Percentiles rank a stretch among this genome's conserved stretches.
phyloP scores from a whole-genome alignment of 2,888 invertebrate species.

The Acanthosepion pharaonis region DNA sequence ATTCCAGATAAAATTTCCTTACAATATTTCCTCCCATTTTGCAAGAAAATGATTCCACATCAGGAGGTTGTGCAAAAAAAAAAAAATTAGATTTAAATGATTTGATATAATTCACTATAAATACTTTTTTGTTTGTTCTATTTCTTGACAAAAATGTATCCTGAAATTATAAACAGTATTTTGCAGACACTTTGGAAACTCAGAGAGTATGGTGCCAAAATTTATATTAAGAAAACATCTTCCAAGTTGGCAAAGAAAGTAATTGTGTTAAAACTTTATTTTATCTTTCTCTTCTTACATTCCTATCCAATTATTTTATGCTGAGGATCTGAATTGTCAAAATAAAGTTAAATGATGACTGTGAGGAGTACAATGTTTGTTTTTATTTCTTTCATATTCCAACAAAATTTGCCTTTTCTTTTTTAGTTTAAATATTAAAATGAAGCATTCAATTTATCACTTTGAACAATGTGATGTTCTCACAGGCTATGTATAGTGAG shows the following conservation, averaged over 20 bases:
- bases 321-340: neutral
- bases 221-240: neutral
- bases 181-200: neutral
- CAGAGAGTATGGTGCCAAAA: neutral
- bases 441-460: neutral
- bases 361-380: slow-evolving; percentile 7
- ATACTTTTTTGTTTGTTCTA: neutral
- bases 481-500: neutral
- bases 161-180: neutral
- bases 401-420: neutral
- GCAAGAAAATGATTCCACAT: neutral
- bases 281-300: slow-evolving; percentile 4
- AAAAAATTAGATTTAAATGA: neutral
- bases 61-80: neutral
- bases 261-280: neutral
- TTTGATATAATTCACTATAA: neutral
- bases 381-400: neutral
- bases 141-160: neutral
- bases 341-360: neutral
- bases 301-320: neutral
- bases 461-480: neutral
- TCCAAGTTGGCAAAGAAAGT: slow-evolving; percentile 7
- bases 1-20: neutral
- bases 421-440: neutral
- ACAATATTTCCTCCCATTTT: neutral